Conservation (phyloP, 23 tunicate genomes). For the Halocynthia aurantium region DNA sequence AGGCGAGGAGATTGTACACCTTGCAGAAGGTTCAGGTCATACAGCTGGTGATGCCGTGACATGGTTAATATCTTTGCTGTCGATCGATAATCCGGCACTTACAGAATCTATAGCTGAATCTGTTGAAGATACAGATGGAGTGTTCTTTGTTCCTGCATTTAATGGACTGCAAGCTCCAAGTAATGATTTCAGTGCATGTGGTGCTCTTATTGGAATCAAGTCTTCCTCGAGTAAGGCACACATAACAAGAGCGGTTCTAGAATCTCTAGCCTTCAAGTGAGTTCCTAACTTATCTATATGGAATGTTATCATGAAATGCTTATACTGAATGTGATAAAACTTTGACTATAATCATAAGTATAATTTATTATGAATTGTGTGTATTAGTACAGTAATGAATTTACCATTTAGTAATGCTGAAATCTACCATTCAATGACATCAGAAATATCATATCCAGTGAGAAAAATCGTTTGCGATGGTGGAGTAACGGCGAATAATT, state of each 20-base stretch:
- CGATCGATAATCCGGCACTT: conserved; percentile 38
- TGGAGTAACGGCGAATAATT: conserved; percentile 63
- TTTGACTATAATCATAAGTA: background rate
- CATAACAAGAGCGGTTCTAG: conserved; percentile 73
- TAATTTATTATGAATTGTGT: background rate
- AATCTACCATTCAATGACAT: conserved; percentile 45
- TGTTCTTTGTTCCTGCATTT: conserved; percentile 87
- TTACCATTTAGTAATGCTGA: conserved; percentile 51
- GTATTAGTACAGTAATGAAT: background rate
- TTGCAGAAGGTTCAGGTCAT: conserved; percentile 79
- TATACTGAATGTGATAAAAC: background rate
- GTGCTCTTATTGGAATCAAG: conserved; percentile 82
- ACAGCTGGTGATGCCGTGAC: conserved; percentile 85
- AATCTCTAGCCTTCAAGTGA: conserved; percentile 67
- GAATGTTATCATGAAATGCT: no score
- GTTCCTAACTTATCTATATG: no score
- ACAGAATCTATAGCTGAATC: conserved; percentile 47
- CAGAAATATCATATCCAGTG: conserved; percentile 53
- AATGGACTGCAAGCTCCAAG: conserved; percentile 89
- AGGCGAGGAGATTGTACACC: conserved; percentile 37
- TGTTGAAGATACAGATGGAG: conserved; percentile 32
- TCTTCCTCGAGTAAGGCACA: conserved; percentile 40
- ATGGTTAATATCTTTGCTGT: conserved; percentile 43
- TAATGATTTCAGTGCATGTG: conserved; percentile 81
- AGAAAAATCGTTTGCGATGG: conserved; percentile 83